Percentiles rank a stretch among this genome's conserved stretches.
phyloP scores from a whole-genome alignment of 2,888 invertebrate genomes.

The Lepidochrysops patricia region DNA sequence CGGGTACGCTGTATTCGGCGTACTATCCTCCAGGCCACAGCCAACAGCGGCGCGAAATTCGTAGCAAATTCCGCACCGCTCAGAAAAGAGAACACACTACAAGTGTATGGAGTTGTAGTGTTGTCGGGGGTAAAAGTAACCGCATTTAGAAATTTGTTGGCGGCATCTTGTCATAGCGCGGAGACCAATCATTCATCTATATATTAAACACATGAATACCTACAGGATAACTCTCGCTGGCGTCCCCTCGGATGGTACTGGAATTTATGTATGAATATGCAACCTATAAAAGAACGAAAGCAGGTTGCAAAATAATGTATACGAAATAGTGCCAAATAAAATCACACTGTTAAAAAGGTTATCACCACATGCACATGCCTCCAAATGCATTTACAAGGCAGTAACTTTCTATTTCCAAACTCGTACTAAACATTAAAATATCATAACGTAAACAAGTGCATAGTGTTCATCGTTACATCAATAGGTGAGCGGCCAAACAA shows the following conservation, averaged over 20 bases:
- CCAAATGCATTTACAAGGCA: slow-evolving; percentile 4
- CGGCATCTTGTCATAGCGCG: too few species aligned
- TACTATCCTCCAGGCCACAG: too few species aligned
- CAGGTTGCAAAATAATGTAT: slow-evolving; percentile 65
- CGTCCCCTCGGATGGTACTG: slow-evolving; percentile 53
- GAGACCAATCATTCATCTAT: too few species aligned
- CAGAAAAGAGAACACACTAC: too few species aligned
- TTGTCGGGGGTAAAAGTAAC: background rate
- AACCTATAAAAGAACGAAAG: slow-evolving; percentile 78
- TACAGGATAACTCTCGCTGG: slow-evolving; percentile 81
- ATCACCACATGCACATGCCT: slow-evolving; percentile 30
- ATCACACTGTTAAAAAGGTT: slow-evolving; percentile 30
- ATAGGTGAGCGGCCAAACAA: background rate
- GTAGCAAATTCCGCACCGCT: too few species aligned
- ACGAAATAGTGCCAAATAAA: slow-evolving; percentile 30
- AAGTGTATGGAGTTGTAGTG: too few species aligned
- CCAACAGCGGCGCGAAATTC: background rate
- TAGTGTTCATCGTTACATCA: background rate
- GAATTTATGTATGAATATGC: slow-evolving; percentile 74
- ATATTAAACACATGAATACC: slow-evolving; percentile 68
- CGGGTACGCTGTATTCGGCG: too few species aligned
- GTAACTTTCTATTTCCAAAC: background rate
- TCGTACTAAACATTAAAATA: background rate
- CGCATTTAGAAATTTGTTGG: background rate
- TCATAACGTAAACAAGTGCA: background rate